Conservation (phyloP, 2,888 invertebrate species). For the Sycophila texana region DNA sequence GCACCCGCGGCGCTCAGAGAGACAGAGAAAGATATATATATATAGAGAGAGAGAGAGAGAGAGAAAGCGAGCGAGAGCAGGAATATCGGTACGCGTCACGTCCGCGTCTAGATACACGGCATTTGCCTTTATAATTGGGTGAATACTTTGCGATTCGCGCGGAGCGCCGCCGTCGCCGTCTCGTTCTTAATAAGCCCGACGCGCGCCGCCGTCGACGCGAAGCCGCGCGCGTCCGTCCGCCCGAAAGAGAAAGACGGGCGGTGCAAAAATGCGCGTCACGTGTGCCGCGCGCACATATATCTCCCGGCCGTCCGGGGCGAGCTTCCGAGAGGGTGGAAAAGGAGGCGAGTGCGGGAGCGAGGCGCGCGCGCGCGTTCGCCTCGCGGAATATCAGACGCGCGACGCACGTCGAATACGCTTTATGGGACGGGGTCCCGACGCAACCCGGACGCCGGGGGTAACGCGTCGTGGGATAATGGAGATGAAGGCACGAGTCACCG, state of each 20-base stretch:
- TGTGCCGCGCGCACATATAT: not conserved
- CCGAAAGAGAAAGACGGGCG: not conserved
- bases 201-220: not conserved
- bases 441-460: no score
- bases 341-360: not conserved
- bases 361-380: no score
- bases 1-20: not conserved
- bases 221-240: no score
- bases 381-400: conserved; percentile 15
- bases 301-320: conserved; percentile 1
- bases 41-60: no score
- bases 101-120: conserved; percentile 13
- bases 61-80: no score
- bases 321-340: conserved; percentile 6
- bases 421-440: not conserved
- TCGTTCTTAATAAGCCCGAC: conserved; percentile 35
- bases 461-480: no score
- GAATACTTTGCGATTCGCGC: conserved; percentile 51
- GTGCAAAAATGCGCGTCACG: conserved; percentile 38
- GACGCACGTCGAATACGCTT: conserved; percentile 32
- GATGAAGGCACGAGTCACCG: not conserved
- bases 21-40: not conserved
- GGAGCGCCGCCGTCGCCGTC: conserved; percentile 29
- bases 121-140: conserved; percentile 43
- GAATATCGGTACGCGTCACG: conserved; percentile 6